Evolutionary conservation across 2,797 vertebrate species (phyloP).

Genomic region (Clarias platycephalus): DNA sequence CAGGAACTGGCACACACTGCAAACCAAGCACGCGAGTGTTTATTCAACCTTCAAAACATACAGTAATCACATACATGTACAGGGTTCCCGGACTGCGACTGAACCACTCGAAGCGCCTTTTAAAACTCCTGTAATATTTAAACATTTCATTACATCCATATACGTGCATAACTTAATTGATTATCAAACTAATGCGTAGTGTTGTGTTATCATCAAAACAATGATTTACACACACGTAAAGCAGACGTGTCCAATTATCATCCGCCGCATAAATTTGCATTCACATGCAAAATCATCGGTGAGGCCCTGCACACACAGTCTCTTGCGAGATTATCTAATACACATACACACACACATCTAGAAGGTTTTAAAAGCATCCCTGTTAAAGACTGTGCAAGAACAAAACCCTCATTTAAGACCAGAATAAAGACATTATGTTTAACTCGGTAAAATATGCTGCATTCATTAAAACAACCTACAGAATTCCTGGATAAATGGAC

Average conservation of each 20-base stretch:
- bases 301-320: background rate
- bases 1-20: conserved; percentile 90
- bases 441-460: background rate
- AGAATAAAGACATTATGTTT: background rate
- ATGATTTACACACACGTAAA: background rate
- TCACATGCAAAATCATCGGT: background rate
- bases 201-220: background rate
- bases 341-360: too few species aligned
- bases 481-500: background rate
- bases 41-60: background rate
- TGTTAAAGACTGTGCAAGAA: background rate
- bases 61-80: background rate
- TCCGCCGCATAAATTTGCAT: background rate
- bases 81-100: background rate
- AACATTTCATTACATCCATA: background rate
- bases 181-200: too few species aligned
- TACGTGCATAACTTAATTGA: too few species aligned
- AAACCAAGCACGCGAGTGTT: background rate
- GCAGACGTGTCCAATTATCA: background rate
- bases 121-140: background rate
- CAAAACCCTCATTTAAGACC: background rate
- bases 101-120: background rate
- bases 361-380: background rate
- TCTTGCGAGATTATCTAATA: background rate
- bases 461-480: background rate